phyloP scores from a whole-genome alignment of 2,797 vertebrate species.

The Tympanoctomys barrerae region DNA sequence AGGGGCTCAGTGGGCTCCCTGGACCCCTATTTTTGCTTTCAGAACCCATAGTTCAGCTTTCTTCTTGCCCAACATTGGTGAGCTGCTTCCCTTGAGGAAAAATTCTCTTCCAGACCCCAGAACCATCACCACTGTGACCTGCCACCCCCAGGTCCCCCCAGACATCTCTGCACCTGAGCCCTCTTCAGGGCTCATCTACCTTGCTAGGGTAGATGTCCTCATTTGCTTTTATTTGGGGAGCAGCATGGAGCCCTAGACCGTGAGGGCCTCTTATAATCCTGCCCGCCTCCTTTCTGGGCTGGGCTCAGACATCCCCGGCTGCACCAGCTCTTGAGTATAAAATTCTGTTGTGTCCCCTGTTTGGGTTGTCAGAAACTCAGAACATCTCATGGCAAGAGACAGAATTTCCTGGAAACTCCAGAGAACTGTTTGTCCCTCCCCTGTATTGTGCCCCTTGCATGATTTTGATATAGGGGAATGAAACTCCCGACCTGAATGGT shows the following conservation, averaged over 20 bases:
- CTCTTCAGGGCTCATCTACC: not conserved
- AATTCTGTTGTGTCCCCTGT: not conserved
- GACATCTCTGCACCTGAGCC: accelerated
- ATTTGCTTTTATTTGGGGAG: not conserved
- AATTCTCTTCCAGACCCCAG: too few species aligned
- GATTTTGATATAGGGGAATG: not conserved
- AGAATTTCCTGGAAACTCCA: not conserved
- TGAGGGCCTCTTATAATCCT: not conserved
- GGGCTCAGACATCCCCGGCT: not conserved
- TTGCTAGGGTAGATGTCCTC: too few species aligned
- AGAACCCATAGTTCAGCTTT: not conserved
- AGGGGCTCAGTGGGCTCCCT: not conserved
- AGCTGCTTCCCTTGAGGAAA: not conserved
- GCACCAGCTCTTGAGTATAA: not conserved
- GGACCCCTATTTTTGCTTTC: not conserved
- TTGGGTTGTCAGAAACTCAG: not conserved
- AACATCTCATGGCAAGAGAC: not conserved
- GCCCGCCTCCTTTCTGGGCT: not conserved
- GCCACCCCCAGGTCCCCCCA: too few species aligned
- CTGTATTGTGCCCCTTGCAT: not conserved
- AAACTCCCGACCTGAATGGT: too few species aligned
- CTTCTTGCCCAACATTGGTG: not conserved
- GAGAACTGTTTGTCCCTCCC: not conserved
- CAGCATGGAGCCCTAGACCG: not conserved
- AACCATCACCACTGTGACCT: accelerated